Evolutionary conservation across 2,888 invertebrate species (phyloP).

Genomic region (Agrilus biguttatus): DNA sequence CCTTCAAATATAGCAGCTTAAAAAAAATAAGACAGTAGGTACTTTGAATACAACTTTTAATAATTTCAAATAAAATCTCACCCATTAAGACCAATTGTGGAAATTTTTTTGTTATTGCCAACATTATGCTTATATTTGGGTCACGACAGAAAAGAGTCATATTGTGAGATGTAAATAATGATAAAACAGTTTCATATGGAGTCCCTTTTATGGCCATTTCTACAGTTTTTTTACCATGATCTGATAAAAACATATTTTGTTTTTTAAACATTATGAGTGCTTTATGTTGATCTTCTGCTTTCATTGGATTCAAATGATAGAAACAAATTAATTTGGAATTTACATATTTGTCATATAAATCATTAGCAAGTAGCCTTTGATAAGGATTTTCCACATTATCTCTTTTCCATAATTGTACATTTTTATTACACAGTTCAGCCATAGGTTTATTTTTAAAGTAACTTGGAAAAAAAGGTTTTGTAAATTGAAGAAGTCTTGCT

Average conservation of each 20-base stretch:
- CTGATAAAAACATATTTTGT: conserved; percentile 53
- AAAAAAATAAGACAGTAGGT: conserved; percentile 16
- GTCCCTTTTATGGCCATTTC: conserved; percentile 50
- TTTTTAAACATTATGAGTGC: conserved; percentile 46
- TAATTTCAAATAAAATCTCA: conserved; percentile 17
- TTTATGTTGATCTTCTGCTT: conserved; percentile 48
- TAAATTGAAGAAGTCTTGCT: conserved; percentile 48
- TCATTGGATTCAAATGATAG: conserved; percentile 58
- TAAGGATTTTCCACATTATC: conserved; percentile 50
- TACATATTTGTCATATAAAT: conserved; percentile 54
- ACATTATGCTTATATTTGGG: conserved; percentile 41
- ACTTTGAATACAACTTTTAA: neutral
- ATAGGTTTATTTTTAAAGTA: conserved; percentile 34
- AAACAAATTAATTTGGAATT: conserved; percentile 58
- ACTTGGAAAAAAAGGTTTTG: conserved; percentile 44
- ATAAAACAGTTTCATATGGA: conserved; percentile 49
- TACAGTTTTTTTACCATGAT: conserved; percentile 51
- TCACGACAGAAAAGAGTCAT: conserved; percentile 58
- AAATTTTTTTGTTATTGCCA: conserved; percentile 52
- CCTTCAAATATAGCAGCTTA: conserved; percentile 62
- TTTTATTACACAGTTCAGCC: conserved; percentile 37
- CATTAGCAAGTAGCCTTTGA: conserved; percentile 55
- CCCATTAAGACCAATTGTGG: conserved; percentile 60
- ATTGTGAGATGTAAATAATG: conserved; percentile 48
- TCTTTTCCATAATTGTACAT: conserved; percentile 11